Percentiles rank a stretch among this genome's conserved stretches.
Conservation (phyloP, 2,113 vertebrate species). For the Nycticebus coucang region DNA sequence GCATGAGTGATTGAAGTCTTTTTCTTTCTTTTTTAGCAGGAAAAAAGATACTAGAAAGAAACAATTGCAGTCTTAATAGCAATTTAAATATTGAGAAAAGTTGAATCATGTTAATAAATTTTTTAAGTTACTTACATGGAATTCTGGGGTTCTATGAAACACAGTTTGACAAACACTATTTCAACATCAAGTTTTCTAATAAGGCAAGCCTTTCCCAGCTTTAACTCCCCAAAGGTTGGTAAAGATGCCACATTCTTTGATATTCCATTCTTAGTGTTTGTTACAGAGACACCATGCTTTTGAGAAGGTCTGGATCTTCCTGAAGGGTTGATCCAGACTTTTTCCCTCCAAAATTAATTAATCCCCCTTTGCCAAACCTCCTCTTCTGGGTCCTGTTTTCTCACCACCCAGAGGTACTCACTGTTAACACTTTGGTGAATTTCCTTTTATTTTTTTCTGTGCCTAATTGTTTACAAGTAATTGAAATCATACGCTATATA, state of each 20-base stretch:
- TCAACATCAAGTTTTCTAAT: not conserved
- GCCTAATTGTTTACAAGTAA: not conserved
- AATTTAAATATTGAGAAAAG: not conserved
- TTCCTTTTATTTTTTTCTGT: not conserved
- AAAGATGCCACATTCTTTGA: not conserved
- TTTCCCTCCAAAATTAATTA: not conserved
- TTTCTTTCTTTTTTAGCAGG: too few relatives aligned
- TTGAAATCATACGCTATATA: not conserved
- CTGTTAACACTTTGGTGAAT: not conserved
- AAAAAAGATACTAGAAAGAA: too few relatives aligned
- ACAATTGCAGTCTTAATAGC: not conserved
- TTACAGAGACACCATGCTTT: not conserved
- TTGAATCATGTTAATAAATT: not conserved
- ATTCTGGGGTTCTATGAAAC: not conserved
- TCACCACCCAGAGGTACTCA: not conserved
- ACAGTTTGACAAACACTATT: not conserved
- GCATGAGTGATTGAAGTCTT: not conserved
- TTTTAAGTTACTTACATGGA: not conserved
- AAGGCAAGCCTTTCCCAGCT: not conserved
- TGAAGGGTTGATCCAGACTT: not conserved
- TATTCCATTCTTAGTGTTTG: not conserved
- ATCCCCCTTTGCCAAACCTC: not conserved
- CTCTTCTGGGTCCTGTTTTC: not conserved
- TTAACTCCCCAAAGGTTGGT: not conserved
- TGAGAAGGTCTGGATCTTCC: not conserved